Evolutionary conservation across 2,797 vertebrate species (phyloP), one percentile per base, ranked within the genome.

Genomic region (Nyctalus aviator): DNA sequence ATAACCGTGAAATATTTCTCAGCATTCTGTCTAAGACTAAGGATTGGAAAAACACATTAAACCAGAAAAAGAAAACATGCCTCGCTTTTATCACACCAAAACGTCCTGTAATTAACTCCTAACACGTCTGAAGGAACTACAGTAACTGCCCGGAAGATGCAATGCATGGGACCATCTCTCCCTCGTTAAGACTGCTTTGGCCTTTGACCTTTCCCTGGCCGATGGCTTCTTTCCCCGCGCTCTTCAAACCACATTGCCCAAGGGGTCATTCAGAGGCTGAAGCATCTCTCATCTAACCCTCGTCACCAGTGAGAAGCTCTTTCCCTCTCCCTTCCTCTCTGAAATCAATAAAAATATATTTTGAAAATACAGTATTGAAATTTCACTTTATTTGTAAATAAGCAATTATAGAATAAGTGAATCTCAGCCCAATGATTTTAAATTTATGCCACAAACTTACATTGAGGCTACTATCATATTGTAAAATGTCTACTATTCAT

Each of bases 11-110:
- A 41, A 66, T 55, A 64, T 17, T 87, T 88, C 18, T 89, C 20
- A 83, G 57, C 2, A 66, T 84, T 95, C 50, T 55, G 6, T 78
- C 73, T 73, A 85, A 92, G 84, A 90, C 41, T 23, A 92, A 69
- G 53, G 25, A 66, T 62, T 85, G 48, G 32, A 84, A 93, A 93
- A 91, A 30, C 72, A 64, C 50, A 10, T 59, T 90, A 86, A 73
- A 82, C 86, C 12, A 72, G 59, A 82, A 59, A 73, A 83, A 83
- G n/a, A 79, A 84, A 88, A 83, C n/a, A 41, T 21, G 32, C 46
- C 32, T 90, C 82, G 37, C 25, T 78, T 64, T 64, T 92, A 35
- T 35, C 76, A 27, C 32, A 73, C 11, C 55, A 46, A 85, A 73
- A 82, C 18, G 66, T 57, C 44, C 69, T 73, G 17, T 79, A 27